Evolutionary conservation across 2,888 invertebrate genomes (phyloP), one percentile per base, ranked within the genome.

Genomic region (Troides helena): DNA sequence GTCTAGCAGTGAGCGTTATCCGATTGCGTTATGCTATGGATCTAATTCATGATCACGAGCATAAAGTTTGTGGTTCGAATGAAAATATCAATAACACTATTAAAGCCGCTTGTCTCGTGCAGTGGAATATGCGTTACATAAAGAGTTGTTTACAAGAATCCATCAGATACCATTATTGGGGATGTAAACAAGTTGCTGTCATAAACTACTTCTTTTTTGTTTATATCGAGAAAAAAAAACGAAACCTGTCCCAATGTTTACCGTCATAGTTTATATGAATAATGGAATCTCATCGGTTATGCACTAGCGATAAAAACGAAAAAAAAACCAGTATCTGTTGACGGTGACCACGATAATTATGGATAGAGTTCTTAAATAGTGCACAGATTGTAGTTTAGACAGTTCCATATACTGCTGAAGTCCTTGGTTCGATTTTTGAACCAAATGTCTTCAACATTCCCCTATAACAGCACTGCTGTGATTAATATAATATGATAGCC

Each of bases 161-260:
- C n/a, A 6, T n/a, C 18, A n/a, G 1, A n/a, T 53, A 23, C 8
- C 10, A 57, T 5, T 23, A 25, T 4, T 25, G 57, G 30, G 8
- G 23, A 25, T 58, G 23, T 23, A 58, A 58, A 58, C 14, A 23
- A 23, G 4, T 1, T 12, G 57, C 10, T 10, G 8, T 58, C 57
- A 7, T 14, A 14, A 10, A 58, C 12, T 21, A n/a, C n/a, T 21
- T 23, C 23, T 58, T 14, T 53, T 23, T 58, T 25, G 25, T 58
- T 12, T 23, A 12, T 58, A 25, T 30, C 14, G 43, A 21, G 21
- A 67, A 30, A 62, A 62, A 62, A 36, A 36, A 61, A 62, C 61
- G 43, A 53, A 67, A 67, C 67, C 67, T 67, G 67, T 62, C 67
- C 61, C 67, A 67, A 67, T 21, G 67, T 43, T 62, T 25, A 62